phyloP scores from a whole-genome alignment of 2,113 vertebrate species.

The Junco hyemalis region DNA sequence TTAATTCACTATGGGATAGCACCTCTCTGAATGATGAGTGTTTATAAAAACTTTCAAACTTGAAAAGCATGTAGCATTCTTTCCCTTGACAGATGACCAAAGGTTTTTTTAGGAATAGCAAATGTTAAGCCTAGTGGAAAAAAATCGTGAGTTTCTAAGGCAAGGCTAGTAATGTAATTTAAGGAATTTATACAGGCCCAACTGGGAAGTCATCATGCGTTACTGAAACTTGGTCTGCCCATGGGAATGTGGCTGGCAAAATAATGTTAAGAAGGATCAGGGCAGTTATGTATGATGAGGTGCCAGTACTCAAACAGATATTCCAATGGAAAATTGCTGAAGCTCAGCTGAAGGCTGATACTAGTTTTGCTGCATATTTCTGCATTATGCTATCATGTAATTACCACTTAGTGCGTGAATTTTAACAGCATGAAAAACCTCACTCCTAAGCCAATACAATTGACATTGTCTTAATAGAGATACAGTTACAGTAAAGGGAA shows the following conservation, averaged over 20 bases:
- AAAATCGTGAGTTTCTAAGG: background rate
- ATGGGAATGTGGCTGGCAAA: background rate
- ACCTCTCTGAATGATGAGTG: background rate
- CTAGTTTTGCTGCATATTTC: background rate
- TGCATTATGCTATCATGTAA: background rate
- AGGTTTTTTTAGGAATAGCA: slow-evolving; percentile 28
- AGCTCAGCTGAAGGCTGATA: background rate
- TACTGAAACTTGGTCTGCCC: background rate
- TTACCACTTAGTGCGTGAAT: background rate
- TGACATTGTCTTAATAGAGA: background rate
- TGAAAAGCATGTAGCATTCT: slow-evolving; percentile 43
- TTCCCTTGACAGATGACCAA: background rate
- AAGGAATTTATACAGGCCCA: background rate
- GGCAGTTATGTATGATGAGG: background rate
- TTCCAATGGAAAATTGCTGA: background rate
- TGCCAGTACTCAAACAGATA: background rate
- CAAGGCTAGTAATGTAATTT: background rate
- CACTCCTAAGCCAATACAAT: background rate
- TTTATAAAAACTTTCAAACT: slow-evolving; percentile 29
- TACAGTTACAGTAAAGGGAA: background rate
- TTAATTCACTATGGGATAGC: background rate
- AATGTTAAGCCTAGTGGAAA: background rate
- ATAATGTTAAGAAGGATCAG: background rate
- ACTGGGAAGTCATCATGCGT: background rate
- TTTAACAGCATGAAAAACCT: background rate